A percentile compares a stretch with the other conserved stretches of the same genome.
phyloP scores from a whole-genome alignment of 1,140 invertebrate species.

The Drosophila insularis region DNA sequence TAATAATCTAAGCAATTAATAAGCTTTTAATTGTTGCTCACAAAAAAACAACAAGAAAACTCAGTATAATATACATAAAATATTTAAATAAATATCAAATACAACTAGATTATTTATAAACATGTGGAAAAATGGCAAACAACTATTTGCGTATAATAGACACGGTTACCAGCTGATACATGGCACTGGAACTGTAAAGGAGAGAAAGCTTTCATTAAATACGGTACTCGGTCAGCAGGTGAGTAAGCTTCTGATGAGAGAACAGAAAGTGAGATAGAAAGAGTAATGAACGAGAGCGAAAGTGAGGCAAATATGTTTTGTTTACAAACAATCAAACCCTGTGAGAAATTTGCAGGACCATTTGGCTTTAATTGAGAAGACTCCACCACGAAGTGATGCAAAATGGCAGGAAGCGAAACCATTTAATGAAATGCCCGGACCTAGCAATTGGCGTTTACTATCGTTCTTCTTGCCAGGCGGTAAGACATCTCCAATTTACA shows the following conservation, averaged over 20 bases:
- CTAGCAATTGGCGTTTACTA: slow-evolving; percentile 36
- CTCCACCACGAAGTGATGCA: slow-evolving; percentile 40
- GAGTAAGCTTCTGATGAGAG: slow-evolving; percentile 20
- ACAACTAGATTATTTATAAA: not conserved
- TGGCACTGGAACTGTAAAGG: not conserved
- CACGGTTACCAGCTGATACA: slow-evolving; percentile 35
- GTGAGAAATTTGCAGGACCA: slow-evolving; percentile 34
- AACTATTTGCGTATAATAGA: not conserved
- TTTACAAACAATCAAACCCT: slow-evolving; percentile 62
- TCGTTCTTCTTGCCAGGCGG: slow-evolving; percentile 66
- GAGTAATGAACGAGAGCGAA: not conserved
- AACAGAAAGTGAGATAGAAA: not conserved
- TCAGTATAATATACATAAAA: slow-evolving; percentile 26
- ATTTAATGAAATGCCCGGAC: slow-evolving; percentile 58
- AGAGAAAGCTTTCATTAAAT: slow-evolving; percentile 26
- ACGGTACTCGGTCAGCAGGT: slow-evolving; percentile 51
- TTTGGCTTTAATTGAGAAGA: slow-evolving; percentile 38
- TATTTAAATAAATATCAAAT: not conserved
- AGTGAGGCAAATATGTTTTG: slow-evolving; percentile 32
- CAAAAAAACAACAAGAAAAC: too few relatives aligned
- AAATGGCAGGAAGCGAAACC: slow-evolving; percentile 65
- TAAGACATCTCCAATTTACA: slow-evolving; percentile 15
- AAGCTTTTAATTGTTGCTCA: too few relatives aligned
- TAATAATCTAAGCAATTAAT: too few relatives aligned
- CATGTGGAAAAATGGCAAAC: slow-evolving; percentile 35